A percentile compares a stretch with the other conserved stretches of the same genome.
Evolutionary conservation across 2,797 vertebrate species (phyloP).

Genomic region (Falco cherrug): DNA sequence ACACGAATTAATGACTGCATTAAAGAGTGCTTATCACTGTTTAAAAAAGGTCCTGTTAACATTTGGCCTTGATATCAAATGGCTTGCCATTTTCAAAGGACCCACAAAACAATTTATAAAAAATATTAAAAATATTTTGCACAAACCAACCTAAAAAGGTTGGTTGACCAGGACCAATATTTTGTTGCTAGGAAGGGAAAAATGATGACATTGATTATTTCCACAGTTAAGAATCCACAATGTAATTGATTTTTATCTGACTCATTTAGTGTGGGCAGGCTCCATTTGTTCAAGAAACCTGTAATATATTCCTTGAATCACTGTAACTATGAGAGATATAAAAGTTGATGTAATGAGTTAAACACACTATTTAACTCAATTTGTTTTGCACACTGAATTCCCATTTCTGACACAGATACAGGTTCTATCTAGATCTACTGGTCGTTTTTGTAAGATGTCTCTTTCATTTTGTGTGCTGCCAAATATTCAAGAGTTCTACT

Average conservation of each 20-base stretch:
- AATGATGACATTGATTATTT: conserved; percentile 61
- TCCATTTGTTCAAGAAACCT: conserved; percentile 69
- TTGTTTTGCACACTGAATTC: not conserved
- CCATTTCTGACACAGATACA: not conserved
- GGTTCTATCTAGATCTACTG: not conserved
- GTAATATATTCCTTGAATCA: conserved; percentile 68
- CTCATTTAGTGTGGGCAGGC: conserved; percentile 71
- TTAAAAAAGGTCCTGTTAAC: not conserved
- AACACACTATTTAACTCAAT: conserved; percentile 29
- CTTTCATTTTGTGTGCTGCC: not conserved
- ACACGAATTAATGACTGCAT: not conserved
- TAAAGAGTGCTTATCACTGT: not conserved
- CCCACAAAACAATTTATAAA: not conserved
- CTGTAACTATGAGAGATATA: conserved; percentile 47
- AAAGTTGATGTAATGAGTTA: conserved; percentile 52
- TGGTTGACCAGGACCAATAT: not conserved
- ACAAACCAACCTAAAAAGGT: not conserved
- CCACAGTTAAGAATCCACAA: conserved; percentile 56
- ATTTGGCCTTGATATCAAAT: not conserved
- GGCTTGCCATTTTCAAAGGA: not conserved
- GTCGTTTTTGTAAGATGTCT: not conserved
- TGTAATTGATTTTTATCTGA: conserved; percentile 76
- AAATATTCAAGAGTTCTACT: not conserved
- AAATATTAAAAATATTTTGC: not conserved
- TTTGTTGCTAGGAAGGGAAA: conserved; percentile 46